Percentiles rank a stretch among this genome's conserved stretches.
phyloP scores from a whole-genome alignment of 2,888 invertebrate species.

The Plebejus anna region DNA sequence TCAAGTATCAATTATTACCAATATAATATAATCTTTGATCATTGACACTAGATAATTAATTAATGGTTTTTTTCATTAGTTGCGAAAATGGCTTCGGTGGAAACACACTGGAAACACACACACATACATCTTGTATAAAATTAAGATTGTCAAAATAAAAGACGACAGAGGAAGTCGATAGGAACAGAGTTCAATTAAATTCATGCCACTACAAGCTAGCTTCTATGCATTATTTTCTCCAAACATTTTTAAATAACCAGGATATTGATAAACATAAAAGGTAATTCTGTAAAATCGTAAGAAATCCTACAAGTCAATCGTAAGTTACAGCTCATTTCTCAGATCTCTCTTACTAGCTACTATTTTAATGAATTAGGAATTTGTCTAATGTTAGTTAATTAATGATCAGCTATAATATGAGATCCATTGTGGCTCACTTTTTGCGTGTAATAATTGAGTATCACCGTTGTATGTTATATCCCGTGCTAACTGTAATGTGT shows the following conservation, averaged over 20 bases:
- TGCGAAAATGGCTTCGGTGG: no score
- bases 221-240: background rate
- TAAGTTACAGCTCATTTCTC: background rate
- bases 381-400: background rate
- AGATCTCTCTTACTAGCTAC: background rate
- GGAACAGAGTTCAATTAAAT: no score
- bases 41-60: background rate
- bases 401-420: background rate
- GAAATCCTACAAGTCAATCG: no score
- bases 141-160: no score
- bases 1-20: background rate
- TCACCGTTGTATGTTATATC: background rate
- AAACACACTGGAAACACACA: no score
- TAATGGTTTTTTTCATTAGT: no score
- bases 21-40: background rate
- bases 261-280: no score
- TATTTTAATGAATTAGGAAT: background rate
- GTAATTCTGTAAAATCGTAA: background rate
- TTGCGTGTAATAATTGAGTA: background rate
- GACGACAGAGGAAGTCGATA: no score
- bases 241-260: background rate
- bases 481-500: constrained; percentile 7
- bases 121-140: no score
- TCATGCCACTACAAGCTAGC: no score
- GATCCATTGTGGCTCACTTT: background rate